Conservation (phyloP, 2,797 vertebrate genomes). For the Tadarida brasiliensis region DNA sequence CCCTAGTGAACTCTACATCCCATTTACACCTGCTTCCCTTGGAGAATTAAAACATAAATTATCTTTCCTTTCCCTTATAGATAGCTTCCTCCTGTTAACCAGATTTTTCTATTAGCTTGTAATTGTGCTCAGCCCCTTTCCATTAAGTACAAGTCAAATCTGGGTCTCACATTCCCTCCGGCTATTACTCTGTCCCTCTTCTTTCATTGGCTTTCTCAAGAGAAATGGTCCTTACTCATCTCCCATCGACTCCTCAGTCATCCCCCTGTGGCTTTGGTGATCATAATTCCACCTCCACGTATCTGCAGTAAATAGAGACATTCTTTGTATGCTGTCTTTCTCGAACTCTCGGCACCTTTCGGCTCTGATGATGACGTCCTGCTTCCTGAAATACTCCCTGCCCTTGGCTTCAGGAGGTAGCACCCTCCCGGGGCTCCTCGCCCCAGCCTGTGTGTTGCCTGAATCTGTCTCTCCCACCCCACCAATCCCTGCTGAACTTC, state of each 20-base stretch:
- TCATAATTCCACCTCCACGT: not conserved
- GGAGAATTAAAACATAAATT: not conserved
- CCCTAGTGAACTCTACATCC: not conserved
- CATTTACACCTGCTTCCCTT: not conserved
- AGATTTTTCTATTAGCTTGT: conserved; percentile 62
- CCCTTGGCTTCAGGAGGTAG: too few relatives aligned
- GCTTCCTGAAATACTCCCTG: not conserved
- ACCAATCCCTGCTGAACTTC: not conserved
- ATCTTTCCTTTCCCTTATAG: not conserved
- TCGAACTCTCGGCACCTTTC: not conserved
- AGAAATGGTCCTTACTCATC: not conserved
- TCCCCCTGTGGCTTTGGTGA: not conserved
- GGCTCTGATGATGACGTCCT: not conserved
- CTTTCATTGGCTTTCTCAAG: conserved; percentile 49
- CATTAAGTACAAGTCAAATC: conserved; percentile 14
- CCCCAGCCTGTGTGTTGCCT: not conserved
- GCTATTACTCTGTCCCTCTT: not conserved
- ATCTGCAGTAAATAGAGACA: too few relatives aligned
- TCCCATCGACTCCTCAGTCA: not conserved
- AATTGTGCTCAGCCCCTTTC: conserved; percentile 54
- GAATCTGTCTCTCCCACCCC: not conserved
- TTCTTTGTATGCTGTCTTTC: not conserved
- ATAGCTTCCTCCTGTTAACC: conserved; percentile 33
- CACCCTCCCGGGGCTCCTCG: too few relatives aligned
- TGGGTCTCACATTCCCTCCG: not conserved